Evolutionary conservation across 2,888 invertebrate genomes (phyloP), one percentile per base, ranked within the genome.

Genomic region (Acrocera orbiculus): DNA sequence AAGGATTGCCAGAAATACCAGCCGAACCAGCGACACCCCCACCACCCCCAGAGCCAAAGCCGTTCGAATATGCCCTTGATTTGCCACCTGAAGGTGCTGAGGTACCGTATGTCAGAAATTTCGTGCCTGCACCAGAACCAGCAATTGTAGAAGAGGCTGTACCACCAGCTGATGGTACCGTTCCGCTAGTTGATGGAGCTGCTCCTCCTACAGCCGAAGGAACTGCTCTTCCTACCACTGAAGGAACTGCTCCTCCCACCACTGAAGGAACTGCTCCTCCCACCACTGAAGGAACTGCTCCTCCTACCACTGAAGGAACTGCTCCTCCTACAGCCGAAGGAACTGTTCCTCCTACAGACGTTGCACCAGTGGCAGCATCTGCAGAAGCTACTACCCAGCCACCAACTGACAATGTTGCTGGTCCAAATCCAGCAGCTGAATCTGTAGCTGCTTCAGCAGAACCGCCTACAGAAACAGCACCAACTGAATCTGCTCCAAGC

Each of bases 51-150:
- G 56, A 56, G 42, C 59, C 59, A 40, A 54, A 57, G 45, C 61
- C 61, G 52, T 61, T 61, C 41, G 61, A 61, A 34, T 60, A 59
- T 44, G 44, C 50, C 10, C 53, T 57, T 44, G 59, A 61, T 42
- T 49, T 61, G 44, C 45, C 49, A n/a, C 61, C 61, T 32, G 61
- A 61, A 47, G 61, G 58, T 40, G 61, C 61, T 45, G 60, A 61
- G 43, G 61, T 61, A 32, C 61, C 61, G 30, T 61, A 47, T 41
- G 61, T 61, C 24, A 58, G 55, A 47, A 61, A 61, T 44, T 58
- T 54, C 42, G 60, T 56, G 38, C 47, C 51, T 42, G 58, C 59
- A 48, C 56, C 55, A 51, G 10, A 50, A 42, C 58, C 58, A 35
- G 30, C 35, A 35, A 25, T 57, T 32, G 52, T 49, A 28, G 49